Base-by-base conservation (phyloP, 2,797 vertebrate genomes). In the Mionectes olivaceus region DNA sequence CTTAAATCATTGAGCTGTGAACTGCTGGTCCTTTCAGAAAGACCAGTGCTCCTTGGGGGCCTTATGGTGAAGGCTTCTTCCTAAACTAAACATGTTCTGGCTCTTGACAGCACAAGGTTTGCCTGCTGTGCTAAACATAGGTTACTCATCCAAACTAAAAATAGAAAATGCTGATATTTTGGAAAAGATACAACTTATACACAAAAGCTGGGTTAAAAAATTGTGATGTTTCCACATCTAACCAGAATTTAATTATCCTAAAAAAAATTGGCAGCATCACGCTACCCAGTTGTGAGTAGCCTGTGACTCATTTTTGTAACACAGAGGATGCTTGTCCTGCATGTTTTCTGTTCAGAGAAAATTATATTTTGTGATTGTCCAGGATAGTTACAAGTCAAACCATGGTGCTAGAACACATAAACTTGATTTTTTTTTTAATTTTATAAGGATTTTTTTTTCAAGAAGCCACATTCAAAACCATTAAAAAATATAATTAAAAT, bases 111-210 rank as follows among this genome's bases (percentile, higher is more conserved):
- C 49, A 82, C 68, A 81, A 90, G 52, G 32, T 93, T 81, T 94
- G 76, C 91, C 83, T 94, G 76, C 91, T 95, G 82, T 78, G 92
- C 79, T 97, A 96, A 97, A 96, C 83, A 95, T 43, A 94, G 85
- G 90, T 94, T 96, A 90, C 74, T 91, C 81, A 88, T 95, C 61
- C 89, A 93, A 97, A 96, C 89, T 92, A 57, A 90, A 96, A 97
- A 96, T 90, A 96, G 90, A 96, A 97, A 97, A 93, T 88, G 87
- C 92, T 96, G 96, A 96, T 97, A 94, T 82, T 96, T 97, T 95
- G 79, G 74, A 96, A 97, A 97, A 97, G 33, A 87, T 87, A 84
- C 92, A 92, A 97, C 98, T 97, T 98, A 95, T 96, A 93, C 63
- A 94, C 85, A 97, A 96, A 93, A 96, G 41, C 50, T 77, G 74